These are phyloP conservation scores for Menidia menidia DNA, from an alignment of 2,797 vertebrate genomes.

Conservation along the genomic window DNA sequence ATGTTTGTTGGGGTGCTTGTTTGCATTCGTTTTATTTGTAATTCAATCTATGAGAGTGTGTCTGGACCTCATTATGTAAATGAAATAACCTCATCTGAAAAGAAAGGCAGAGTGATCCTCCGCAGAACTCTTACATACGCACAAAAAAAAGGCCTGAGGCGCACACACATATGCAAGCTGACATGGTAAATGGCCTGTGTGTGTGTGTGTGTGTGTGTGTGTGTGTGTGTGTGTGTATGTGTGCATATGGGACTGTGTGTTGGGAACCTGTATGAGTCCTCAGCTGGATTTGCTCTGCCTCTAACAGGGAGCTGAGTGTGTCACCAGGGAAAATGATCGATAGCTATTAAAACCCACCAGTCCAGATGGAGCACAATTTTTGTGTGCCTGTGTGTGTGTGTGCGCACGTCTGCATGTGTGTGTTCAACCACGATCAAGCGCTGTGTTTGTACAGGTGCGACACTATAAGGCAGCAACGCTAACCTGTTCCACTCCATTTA, in stretches of 20 bases:
- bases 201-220: conserved; percentile 43
- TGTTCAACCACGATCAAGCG: conserved; percentile 56
- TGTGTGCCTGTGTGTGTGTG: conserved; percentile 50
- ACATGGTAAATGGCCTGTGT: conserved; percentile 58
- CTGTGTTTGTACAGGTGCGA: conserved; percentile 89
- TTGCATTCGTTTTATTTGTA: conserved; percentile 75
- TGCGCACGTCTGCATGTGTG: conserved; percentile 8
- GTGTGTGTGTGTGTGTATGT: conserved; percentile 35
- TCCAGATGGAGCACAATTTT: conserved; percentile 75
- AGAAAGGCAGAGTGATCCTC: conserved; percentile 67
- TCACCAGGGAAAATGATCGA: conserved; percentile 82
- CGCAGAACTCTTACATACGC: conserved; percentile 46
- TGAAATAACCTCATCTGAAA: conserved; percentile 80
- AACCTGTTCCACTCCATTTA: conserved; percentile 92
- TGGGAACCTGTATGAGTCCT: conserved; percentile 55
- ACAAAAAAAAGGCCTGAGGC: conserved; percentile 17
- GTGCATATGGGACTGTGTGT: conserved; percentile 1
- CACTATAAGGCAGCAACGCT: conserved; percentile 83
- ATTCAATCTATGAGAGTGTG: conserved; percentile 80
- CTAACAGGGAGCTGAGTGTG: conserved; percentile 74
- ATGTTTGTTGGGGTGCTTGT: conserved; percentile 49
- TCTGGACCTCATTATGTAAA: conserved; percentile 81
- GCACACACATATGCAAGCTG: conserved; percentile 6
- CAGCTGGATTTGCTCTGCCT: conserved; percentile 66
- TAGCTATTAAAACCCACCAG: conserved; percentile 83